phyloP scores from a whole-genome alignment of 2,888 invertebrate genomes.

The Scaptomyza cyrtandrae region DNA sequence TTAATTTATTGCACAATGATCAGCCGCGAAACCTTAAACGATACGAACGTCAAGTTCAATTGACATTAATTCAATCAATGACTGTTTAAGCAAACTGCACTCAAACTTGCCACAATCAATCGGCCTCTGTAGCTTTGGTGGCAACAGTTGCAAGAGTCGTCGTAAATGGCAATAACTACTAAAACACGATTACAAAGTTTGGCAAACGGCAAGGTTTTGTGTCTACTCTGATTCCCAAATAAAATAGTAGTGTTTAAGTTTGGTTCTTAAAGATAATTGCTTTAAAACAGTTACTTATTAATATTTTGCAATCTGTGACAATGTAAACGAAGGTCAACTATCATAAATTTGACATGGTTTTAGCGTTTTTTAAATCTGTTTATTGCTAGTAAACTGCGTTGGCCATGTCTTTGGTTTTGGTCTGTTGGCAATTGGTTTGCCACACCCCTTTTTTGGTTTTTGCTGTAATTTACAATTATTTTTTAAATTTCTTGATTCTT shows the following conservation, averaged over 20 bases:
- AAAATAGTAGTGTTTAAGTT: not conserved
- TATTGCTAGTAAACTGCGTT: not conserved
- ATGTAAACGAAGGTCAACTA: too few species aligned
- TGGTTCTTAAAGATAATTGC: not conserved
- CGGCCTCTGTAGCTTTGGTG: not conserved
- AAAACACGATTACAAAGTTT: not conserved
- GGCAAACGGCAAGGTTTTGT: not conserved
- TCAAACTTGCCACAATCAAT: slow-evolving; percentile 26
- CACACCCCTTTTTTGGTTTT: slow-evolving; percentile 11
- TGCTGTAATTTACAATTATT: slow-evolving; percentile 24
- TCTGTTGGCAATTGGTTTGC: slow-evolving; percentile 11
- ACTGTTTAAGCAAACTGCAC: slow-evolving; percentile 37
- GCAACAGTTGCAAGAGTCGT: not conserved
- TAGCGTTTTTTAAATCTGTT: not conserved
- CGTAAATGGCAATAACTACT: not conserved
- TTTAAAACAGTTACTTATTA: too few species aligned
- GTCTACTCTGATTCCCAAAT: not conserved
- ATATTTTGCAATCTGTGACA: too few species aligned
- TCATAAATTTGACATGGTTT: not conserved
- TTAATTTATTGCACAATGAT: slow-evolving; percentile 18
- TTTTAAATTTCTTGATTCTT: slow-evolving; percentile 27
- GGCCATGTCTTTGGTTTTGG: slow-evolving; percentile 17
- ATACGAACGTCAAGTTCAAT: slow-evolving; percentile 43
- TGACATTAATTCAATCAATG: slow-evolving; percentile 48
- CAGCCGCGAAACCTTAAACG: slow-evolving; percentile 18